Conservation (phyloP, 2,113 vertebrate genomes). For the Thinocorus orbignyianus region DNA sequence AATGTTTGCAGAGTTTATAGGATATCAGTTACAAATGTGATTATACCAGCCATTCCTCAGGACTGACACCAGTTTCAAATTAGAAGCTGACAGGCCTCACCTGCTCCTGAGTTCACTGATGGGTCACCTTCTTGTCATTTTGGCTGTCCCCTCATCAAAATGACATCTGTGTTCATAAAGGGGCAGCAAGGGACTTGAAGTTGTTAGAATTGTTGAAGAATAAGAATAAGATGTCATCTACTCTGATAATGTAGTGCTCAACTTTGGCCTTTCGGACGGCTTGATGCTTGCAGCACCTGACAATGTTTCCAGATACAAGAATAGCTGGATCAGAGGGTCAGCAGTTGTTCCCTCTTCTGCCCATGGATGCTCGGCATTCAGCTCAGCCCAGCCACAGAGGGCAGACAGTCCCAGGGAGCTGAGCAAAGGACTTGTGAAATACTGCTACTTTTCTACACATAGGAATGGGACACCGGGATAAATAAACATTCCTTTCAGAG, state of each 20-base stretch:
- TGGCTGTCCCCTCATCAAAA: conserved; percentile 57
- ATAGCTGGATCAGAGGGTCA: conserved; percentile 9
- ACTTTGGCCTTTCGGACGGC: conserved; percentile 65
- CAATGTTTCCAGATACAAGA: conserved; percentile 51
- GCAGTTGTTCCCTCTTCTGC: background rate
- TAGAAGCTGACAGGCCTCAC: conserved; percentile 83
- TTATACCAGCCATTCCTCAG: conserved; percentile 76
- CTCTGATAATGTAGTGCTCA: conserved; percentile 58
- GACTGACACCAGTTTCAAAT: conserved; percentile 81
- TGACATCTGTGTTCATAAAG: conserved; percentile 78
- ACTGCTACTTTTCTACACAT: background rate
- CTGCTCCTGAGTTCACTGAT: conserved; percentile 81
- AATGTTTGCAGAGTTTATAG: conserved; percentile 66
- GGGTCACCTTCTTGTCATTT: conserved; percentile 82
- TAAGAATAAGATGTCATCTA: conserved; percentile 64
- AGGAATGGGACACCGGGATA: background rate
- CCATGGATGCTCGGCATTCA: background rate
- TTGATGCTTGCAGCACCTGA: background rate
- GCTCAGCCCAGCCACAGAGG: background rate
- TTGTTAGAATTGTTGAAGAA: conserved; percentile 71
- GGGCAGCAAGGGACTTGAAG: conserved; percentile 28
- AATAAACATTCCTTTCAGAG: background rate
- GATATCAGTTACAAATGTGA: conserved; percentile 79
- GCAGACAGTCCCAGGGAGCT: background rate
- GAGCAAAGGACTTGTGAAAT: background rate